Evolutionary conservation across 2,888 invertebrate genomes (phyloP).

Genomic region (Drosophila setosimentum): DNA sequence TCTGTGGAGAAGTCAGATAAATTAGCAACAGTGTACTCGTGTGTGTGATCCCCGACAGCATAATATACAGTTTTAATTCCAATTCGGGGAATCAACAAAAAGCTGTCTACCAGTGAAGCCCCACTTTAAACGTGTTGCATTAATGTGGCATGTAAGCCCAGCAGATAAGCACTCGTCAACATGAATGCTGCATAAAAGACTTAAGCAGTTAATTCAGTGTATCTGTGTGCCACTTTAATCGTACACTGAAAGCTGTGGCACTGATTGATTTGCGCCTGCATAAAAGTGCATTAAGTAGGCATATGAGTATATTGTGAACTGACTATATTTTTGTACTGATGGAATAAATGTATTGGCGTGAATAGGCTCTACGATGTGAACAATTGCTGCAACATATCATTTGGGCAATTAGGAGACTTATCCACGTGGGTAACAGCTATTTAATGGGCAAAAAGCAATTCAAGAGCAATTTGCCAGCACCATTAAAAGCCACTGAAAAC

Average conservation of each 20-base stretch:
- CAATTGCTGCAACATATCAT: slow-evolving; percentile 13
- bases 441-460: slow-evolving; percentile 61
- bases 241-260: not conserved
- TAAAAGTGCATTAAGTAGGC: not conserved
- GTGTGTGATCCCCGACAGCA: not conserved
- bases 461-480: slow-evolving; percentile 61
- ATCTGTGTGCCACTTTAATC: not conserved
- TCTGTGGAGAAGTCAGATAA: not conserved
- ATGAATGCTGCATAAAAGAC: not conserved
- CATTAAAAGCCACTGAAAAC: slow-evolving; percentile 72
- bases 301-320: not conserved
- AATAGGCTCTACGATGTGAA: not conserved
- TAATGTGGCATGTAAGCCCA: not conserved
- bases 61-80: not conserved
- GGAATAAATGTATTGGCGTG: not conserved
- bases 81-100: not conserved
- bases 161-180: not conserved
- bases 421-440: slow-evolving; percentile 36
- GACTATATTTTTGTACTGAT: not conserved
- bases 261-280: not conserved
- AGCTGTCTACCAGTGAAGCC: not conserved
- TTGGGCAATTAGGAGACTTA: slow-evolving; percentile 41
- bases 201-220: not conserved
- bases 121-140: not conserved
- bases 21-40: not conserved